phyloP scores from a whole-genome alignment of 2,888 invertebrate species.

The Andrena marginata region DNA sequence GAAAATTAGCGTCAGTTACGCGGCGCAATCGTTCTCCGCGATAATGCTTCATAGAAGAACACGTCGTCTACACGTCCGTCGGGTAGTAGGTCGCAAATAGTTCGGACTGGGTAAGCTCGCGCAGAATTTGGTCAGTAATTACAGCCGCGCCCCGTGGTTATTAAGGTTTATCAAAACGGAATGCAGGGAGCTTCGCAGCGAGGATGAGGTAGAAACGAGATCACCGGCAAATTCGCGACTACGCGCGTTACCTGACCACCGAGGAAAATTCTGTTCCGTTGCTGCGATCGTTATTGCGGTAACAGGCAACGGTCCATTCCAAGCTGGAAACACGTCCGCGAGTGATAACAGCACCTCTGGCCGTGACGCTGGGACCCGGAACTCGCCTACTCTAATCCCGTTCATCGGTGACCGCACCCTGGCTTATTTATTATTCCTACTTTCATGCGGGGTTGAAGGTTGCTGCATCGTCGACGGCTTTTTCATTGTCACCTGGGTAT shows the following conservation, averaged over 20 bases:
- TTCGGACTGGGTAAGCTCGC: neutral
- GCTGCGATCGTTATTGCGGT: conserved; percentile 45
- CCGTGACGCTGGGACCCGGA: conserved; percentile 53
- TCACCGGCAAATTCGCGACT: conserved; percentile 17
- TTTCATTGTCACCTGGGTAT: conserved; percentile 59
- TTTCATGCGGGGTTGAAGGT: conserved; percentile 63
- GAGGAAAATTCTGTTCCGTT: conserved; percentile 42
- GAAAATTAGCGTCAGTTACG: no score
- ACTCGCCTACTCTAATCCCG: conserved; percentile 52
- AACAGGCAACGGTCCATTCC: conserved; percentile 26
- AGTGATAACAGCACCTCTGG: conserved; percentile 45
- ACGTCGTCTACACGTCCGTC: neutral
- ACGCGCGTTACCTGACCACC: conserved; percentile 13
- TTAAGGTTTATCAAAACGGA: conserved; percentile 24
- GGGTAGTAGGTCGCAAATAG: neutral
- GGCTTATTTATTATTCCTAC: conserved; percentile 38
- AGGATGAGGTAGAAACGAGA: conserved; percentile 4
- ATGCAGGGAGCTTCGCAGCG: conserved; percentile 11
- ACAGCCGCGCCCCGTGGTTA: neutral
- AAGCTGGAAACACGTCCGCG: conserved; percentile 38
- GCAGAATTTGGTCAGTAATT: neutral
- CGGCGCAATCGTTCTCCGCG: no score
- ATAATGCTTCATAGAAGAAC: neutral
- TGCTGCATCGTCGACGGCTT: conserved; percentile 28
- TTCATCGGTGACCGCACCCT: conserved; percentile 56